Conservation (phyloP, 2,113 vertebrate genomes). For the Orthonyx spaldingii region DNA sequence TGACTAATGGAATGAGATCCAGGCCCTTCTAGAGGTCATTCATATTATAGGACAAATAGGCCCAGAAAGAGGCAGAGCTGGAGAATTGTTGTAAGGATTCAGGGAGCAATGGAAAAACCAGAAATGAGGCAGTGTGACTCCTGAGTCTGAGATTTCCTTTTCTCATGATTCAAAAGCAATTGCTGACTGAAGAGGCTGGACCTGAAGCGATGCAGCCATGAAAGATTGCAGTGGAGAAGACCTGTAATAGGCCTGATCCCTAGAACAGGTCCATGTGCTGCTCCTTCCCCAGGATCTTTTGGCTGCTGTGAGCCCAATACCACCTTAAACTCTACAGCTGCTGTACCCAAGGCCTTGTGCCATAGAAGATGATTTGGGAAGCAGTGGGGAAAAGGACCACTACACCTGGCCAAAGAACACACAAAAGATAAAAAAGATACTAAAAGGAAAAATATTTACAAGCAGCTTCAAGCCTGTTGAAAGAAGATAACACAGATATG, state of each 20-base stretch:
- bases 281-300: not conserved
- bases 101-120: not conserved
- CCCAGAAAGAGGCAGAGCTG: not conserved
- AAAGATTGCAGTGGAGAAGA: not conserved
- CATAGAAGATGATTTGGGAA: not conserved
- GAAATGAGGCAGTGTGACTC: not conserved
- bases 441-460: not conserved
- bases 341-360: not conserved
- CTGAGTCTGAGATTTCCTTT: not conserved
- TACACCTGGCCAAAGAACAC: not conserved
- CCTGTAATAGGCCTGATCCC: rapidly evolving
- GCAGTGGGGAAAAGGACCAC: not conserved
- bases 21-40: not conserved
- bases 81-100: not conserved
- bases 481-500: not conserved
- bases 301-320: not conserved
- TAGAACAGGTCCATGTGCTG: not conserved
- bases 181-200: not conserved
- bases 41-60: not conserved
- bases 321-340: not conserved
- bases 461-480: not conserved
- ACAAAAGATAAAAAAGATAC: not conserved
- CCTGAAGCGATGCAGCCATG: not conserved
- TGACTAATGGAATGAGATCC: not conserved
- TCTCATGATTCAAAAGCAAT: not conserved